phyloP scores from a whole-genome alignment of 53 echinoderm and acorn worm species.

The Holothuria leucospilota region DNA sequence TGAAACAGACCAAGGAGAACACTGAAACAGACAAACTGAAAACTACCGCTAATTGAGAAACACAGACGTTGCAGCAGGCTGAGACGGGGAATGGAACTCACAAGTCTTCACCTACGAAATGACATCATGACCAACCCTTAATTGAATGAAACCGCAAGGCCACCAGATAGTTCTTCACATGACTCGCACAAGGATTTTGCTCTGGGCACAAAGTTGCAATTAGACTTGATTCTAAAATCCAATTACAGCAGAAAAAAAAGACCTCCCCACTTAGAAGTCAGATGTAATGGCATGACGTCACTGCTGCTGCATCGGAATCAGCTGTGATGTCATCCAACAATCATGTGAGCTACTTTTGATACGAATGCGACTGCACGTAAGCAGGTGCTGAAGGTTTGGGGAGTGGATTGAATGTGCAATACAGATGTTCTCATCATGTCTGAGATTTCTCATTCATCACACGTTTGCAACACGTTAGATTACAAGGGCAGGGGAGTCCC shows the following conservation, averaged over 20 bases:
- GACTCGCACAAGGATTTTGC: not conserved
- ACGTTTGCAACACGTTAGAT: too few relatives aligned
- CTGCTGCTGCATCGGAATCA: too few relatives aligned
- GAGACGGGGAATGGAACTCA: not conserved
- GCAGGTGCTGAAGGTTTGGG: too few relatives aligned
- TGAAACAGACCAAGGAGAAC: not conserved
- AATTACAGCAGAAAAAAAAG: constrained; percentile 10
- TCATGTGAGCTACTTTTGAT: too few relatives aligned
- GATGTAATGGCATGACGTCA: too few relatives aligned
- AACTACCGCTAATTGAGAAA: constrained; percentile 26
- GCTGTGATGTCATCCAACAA: too few relatives aligned
- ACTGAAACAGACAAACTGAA: not conserved
- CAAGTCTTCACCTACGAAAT: not conserved
- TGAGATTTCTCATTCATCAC: too few relatives aligned
- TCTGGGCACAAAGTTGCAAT: constrained; percentile 30
- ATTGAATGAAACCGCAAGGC: constrained; percentile 34
- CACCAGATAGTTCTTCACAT: not conserved
- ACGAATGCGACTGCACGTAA: too few relatives aligned
- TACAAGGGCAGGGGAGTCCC: too few relatives aligned
- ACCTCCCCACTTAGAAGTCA: not conserved
- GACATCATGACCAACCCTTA: constrained; percentile 13
- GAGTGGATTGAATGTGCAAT: too few relatives aligned
- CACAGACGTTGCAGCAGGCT: not conserved
- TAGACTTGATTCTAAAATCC: constrained; percentile 26
- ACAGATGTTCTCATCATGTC: too few relatives aligned